A percentile compares a stretch with the other conserved stretches of the same genome.
Conservation (phyloP, 2,113 vertebrate species). For the Oceanodroma tethys region DNA sequence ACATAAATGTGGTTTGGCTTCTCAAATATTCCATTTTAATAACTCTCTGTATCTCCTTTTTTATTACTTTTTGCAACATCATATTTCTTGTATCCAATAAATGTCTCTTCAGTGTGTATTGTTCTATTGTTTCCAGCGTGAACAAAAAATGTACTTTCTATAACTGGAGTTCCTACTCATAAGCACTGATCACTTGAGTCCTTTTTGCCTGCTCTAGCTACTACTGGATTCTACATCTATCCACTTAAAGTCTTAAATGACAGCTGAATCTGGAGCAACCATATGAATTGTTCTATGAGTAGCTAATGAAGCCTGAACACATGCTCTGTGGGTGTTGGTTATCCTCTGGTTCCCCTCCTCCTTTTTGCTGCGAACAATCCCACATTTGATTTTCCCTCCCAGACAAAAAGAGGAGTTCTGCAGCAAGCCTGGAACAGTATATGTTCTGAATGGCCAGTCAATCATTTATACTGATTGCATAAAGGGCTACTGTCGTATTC, state of each 20-base stretch:
- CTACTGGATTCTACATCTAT: not conserved
- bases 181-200: not conserved
- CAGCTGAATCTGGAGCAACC: not conserved
- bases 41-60: not conserved
- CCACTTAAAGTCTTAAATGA: not conserved
- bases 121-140: not conserved
- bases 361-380: not conserved
- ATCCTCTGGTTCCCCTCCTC: not conserved
- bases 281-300: not conserved
- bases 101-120: not conserved
- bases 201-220: not conserved
- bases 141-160: not conserved
- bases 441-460: not conserved
- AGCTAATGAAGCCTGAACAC: not conserved
- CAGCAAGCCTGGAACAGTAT: not conserved
- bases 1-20: not conserved
- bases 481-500: not conserved
- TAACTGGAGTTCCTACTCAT: not conserved
- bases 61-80: conserved; percentile 22
- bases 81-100: conserved; percentile 7
- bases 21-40: conserved; percentile 15
- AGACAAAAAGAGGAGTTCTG: not conserved
- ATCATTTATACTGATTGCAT: not conserved
- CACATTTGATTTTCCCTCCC: not conserved
- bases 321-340: not conserved